These are phyloP conservation scores for Arnoldichthys spilopterus DNA, from an alignment of 2,797 vertebrate species.

Conservation along the genomic window DNA sequence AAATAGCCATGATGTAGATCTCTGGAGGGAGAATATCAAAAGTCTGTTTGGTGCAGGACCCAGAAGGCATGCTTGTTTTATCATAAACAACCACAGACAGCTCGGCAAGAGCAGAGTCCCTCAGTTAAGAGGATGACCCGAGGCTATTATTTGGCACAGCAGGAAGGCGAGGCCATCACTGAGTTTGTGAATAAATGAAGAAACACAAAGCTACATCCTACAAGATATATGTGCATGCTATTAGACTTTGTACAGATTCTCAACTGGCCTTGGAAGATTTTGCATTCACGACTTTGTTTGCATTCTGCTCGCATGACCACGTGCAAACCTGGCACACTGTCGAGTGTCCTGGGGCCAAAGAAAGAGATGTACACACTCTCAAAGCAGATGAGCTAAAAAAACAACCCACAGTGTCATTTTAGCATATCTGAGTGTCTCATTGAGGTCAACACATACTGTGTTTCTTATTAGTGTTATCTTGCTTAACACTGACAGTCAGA, in stretches of 20 bases:
- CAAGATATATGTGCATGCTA: background rate
- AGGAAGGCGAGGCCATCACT: slow-evolving; percentile 20
- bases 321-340: background rate
- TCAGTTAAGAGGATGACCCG: slow-evolving; percentile 22
- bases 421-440: background rate
- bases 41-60: slow-evolving; percentile 6
- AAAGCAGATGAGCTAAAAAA: background rate
- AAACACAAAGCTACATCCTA: slow-evolving; percentile 17
- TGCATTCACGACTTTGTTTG: slow-evolving; percentile 18
- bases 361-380: background rate
- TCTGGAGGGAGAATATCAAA: slow-evolving; percentile 17
- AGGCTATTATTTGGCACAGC: slow-evolving; percentile 40
- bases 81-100: slow-evolving; percentile 13
- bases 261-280: background rate
- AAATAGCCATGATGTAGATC: background rate
- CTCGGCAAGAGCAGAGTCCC: background rate
- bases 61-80: slow-evolving; percentile 16
- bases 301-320: slow-evolving; percentile 2
- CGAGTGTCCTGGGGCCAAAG: background rate
- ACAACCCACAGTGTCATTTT: background rate
- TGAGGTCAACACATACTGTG: background rate
- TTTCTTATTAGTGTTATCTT: too few relatives aligned
- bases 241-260: background rate
- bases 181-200: slow-evolving; percentile 44
- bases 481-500: too few relatives aligned